Conservation (phyloP, 1,140 invertebrate species). For the Orius insidiosus region DNA sequence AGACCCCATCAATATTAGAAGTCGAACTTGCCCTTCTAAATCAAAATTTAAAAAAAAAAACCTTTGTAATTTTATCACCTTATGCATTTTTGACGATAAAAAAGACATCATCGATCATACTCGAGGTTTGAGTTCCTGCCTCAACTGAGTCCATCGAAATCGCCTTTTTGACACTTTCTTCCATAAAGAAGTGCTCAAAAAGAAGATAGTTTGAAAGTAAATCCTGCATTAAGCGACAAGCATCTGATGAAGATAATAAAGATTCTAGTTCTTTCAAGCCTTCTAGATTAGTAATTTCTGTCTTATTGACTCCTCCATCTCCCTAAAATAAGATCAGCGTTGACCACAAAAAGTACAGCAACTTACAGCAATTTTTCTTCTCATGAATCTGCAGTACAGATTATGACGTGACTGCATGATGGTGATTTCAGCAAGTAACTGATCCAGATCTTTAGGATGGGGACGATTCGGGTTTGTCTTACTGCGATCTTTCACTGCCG, state of each 20-base stretch:
- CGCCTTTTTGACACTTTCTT: conserved; percentile 88
- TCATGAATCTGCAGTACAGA: conserved; percentile 68
- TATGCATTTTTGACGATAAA: conserved; percentile 93
- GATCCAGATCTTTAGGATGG: conserved; percentile 77
- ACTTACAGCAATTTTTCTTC: conserved; percentile 13
- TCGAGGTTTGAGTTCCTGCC: conserved; percentile 61
- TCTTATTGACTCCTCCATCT: too few relatives aligned
- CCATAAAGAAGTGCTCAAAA: conserved; percentile 90
- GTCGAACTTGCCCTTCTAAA: conserved; percentile 69
- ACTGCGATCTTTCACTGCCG: conserved; percentile 38
- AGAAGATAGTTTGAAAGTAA: conserved; percentile 77
- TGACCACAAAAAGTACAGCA: background rate
- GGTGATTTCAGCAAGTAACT: conserved; percentile 76
- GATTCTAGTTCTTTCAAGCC: too few relatives aligned
- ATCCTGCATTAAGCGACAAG: conserved; percentile 76
- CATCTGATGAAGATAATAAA: conserved; percentile 34
- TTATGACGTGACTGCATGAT: conserved; percentile 79
- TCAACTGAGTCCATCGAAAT: conserved; percentile 59
- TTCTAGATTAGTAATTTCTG: too few relatives aligned
- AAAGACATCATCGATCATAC: conserved; percentile 94
- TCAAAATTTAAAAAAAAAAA: conserved; percentile 18
- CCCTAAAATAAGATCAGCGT: too few relatives aligned
- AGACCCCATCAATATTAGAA: conserved; percentile 85
- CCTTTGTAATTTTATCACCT: conserved; percentile 34
- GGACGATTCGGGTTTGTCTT: conserved; percentile 24